Base-by-base conservation (phyloP, 2,113 vertebrate species). In the Ptilorrhoa leucosticta region DNA sequence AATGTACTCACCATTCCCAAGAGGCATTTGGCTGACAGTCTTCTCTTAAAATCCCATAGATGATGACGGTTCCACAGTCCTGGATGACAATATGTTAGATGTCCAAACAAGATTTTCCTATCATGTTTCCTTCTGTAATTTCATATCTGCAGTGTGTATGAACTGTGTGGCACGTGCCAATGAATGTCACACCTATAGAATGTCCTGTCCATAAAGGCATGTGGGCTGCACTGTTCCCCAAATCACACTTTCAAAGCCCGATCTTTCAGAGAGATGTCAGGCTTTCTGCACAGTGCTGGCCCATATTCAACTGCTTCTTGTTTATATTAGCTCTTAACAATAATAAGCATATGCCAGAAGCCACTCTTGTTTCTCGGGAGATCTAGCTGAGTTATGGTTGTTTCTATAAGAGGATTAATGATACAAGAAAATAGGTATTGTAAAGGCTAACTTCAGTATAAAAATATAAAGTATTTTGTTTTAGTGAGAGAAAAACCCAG, bases 101-200 rank as follows among this genome's bases (percentile, higher is more conserved):
- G 13, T 33, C 22, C 30, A 44, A 39, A 35, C 5, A 39, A 28
- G 13, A 9, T 57, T 83, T 61, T 26, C 24, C 11, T 72, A 7
- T 33, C 1, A 0, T 11, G 6, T 24, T 65, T 21, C 20, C 11
- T 80, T 77, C 13, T 48, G 19, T 45, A 60, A 73, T 53, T 80
- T 65, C n/a, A 5, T 30, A 7, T 30, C 54, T 45, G n/a, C 13
- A 48, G 10, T 31, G 5, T 71, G 8, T 42, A 4, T 63, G 51
- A 88, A 50, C 20, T 0, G 0, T 42, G 21, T 45, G 27, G 8
- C 15, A 42, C 5, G 4, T 1, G 1, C 10, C 21, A 50, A 5
- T 5, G 27, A 33, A 26, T 21, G 13, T 51, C 18, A 35, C 15
- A 31, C 15, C 15, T 69, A 14, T 1, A 31, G 42, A 61, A 48